Percentiles rank a stretch among this genome's conserved stretches.
Evolutionary conservation across 2,888 invertebrate genomes (phyloP).

Genomic region (Stenurella melanura): DNA sequence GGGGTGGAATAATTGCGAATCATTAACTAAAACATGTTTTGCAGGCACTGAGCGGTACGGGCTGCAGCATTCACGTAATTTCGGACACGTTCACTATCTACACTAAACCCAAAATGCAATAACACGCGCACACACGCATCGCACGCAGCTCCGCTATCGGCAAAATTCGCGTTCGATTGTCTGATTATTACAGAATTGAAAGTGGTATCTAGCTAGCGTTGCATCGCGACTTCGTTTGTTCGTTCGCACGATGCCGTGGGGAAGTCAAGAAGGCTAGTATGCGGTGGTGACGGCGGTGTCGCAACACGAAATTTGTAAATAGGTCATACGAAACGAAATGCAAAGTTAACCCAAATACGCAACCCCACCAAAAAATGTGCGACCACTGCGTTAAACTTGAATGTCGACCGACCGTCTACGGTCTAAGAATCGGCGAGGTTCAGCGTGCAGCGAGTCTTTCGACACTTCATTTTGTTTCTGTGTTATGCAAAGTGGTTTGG

Average conservation of each 20-base stretch:
- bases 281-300: constrained; percentile 39
- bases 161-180: constrained; percentile 62
- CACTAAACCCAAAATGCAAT: constrained; percentile 57
- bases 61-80: constrained; percentile 25
- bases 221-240: constrained; percentile 37
- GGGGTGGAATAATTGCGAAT: constrained; percentile 6
- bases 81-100: constrained; percentile 53
- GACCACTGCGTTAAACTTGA: constrained; percentile 36
- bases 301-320: constrained; percentile 54
- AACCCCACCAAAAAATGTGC: constrained; percentile 52
- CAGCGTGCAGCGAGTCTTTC: neutral
- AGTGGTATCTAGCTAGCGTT: constrained; percentile 40
- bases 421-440: constrained; percentile 12
- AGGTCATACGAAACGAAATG: constrained; percentile 64
- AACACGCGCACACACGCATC: constrained; percentile 58
- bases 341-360: constrained; percentile 65
- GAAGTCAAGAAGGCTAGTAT: constrained; percentile 36
- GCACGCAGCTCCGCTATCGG: constrained; percentile 57
- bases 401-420: constrained; percentile 43
- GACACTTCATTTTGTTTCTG: constrained; percentile 2
- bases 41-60: constrained; percentile 19
- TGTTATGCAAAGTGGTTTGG: neutral
- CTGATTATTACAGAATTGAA: constrained; percentile 46
- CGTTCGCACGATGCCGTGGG: constrained; percentile 21
- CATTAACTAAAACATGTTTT: constrained; percentile 23